Base-by-base conservation (phyloP, 2,888 invertebrate species). In the Homarus gammarus region DNA sequence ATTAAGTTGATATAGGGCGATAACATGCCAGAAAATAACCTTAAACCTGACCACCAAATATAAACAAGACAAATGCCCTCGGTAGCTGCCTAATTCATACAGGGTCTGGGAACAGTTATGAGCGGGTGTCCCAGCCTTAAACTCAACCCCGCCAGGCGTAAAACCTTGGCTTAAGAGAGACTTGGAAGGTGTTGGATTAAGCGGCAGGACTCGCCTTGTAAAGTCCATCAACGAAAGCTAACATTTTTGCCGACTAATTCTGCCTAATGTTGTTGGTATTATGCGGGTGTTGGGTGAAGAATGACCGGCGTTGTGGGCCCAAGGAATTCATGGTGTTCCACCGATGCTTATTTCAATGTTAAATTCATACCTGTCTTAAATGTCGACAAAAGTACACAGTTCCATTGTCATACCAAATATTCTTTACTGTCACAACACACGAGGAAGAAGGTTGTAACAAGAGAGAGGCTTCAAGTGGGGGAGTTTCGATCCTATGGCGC, bases 341-440 rank as follows among this genome's bases (percentile, higher is more conserved):
- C 44, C 10, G 49, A 44, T 40, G 44, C 27, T 75, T 75, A 75
- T 75, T 75, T 75, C 75, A 75, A 75, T 44, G 44, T 40, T 75
- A 75, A 75, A 75, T 75, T 75, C 75, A 75, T 75, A 15, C 44
- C 75, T 44, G 75, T 44, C 75, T 27, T 44, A 44, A 75, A 75
- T 75, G 75, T 75, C 75, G 75, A 75, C 44, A 22, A 75, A 75
- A 75, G 75, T 75, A 75, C 38, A 75, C 75, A 75, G 44, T 75
- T 44, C 75, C 75, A n/a, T 75, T 75, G 75, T 75, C 75, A 44
- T 44, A 44, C 75, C 75, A 44, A 75, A 75, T 75, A 75, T 75
- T 75, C 75, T 36, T 75, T 75, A 75, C 75, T 75, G 75, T 75
- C 75, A 78, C 56, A 56, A 56, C 51, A 78, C n/a, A 33, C 78